These are phyloP conservation scores for Pachydiplax longipennis DNA, from an alignment of 2,888 invertebrate genomes.

Conservation along the genomic window DNA sequence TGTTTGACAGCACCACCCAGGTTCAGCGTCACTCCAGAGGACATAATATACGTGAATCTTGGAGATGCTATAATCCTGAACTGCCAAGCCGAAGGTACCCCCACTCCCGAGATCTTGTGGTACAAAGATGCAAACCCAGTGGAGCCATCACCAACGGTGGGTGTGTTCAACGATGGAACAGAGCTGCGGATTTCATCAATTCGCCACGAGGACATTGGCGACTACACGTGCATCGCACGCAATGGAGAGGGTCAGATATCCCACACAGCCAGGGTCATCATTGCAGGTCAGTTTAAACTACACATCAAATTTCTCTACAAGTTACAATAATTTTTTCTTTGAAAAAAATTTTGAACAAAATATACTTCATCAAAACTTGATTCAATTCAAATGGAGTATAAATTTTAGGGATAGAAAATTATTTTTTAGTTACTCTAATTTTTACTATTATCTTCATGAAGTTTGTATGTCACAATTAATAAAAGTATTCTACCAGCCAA, in stretches of 20 bases:
- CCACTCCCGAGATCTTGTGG: constrained; percentile 95
- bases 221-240: constrained; percentile 94
- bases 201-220: constrained; percentile 92
- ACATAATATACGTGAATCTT: constrained; percentile 95
- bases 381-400: too few species aligned
- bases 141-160: constrained; percentile 84
- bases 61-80: constrained; percentile 95
- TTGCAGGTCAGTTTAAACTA: constrained; percentile 82
- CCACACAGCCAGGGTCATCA: constrained; percentile 93
- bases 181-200: constrained; percentile 93
- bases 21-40: constrained; percentile 94
- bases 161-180: constrained; percentile 93
- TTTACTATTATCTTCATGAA: too few species aligned
- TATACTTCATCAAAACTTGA: too few species aligned
- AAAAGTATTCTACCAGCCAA: too few species aligned
- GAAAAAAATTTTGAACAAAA: too few species aligned
- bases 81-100: constrained; percentile 96
- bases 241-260: constrained; percentile 96
- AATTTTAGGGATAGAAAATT: too few species aligned
- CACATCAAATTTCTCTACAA: too few species aligned
- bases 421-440: too few species aligned
- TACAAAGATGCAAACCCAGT: constrained; percentile 93
- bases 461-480: too few species aligned
- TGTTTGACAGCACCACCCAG: constrained; percentile 79
- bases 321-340: too few species aligned